These are phyloP conservation scores for Parazoanthus darwini DNA, from an alignment of 92 coral and sea anemone genomes.

Conservation along the genomic window DNA sequence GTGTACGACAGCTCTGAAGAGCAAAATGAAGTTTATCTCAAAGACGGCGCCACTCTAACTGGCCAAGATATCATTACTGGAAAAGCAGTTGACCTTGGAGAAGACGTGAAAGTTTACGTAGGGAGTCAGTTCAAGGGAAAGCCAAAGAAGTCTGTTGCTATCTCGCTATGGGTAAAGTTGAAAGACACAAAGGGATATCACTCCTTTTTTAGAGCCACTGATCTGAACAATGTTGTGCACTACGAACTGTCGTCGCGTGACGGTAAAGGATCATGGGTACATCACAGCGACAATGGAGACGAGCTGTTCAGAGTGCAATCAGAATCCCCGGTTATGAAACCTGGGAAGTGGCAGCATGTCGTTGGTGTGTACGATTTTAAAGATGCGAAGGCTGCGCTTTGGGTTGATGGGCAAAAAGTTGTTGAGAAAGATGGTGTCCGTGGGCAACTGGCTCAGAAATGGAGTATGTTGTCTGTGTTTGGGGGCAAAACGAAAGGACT, in stretches of 20 bases:
- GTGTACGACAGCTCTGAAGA: slow-evolving; percentile 73
- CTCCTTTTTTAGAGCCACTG: slow-evolving; percentile 71
- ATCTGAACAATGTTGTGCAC: slow-evolving; percentile 51
- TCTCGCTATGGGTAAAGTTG: slow-evolving; percentile 80
- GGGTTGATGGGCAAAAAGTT: slow-evolving; percentile 80
- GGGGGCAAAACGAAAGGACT: slow-evolving; percentile 73
- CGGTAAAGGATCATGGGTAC: slow-evolving; percentile 81
- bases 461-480: slow-evolving; percentile 75
- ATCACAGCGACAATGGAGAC: slow-evolving; percentile 65
- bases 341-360: slow-evolving; percentile 78
- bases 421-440: slow-evolving; percentile 48
- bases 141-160: slow-evolving; percentile 78
- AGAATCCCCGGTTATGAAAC: slow-evolving; percentile 57
- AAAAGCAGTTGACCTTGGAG: slow-evolving; percentile 62
- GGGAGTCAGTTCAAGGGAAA: slow-evolving; percentile 73
- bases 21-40: slow-evolving; percentile 67
- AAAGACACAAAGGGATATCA: slow-evolving; percentile 53
- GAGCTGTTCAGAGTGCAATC: slow-evolving; percentile 79
- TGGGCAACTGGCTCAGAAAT: slow-evolving; percentile 69
- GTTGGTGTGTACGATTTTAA: slow-evolving; percentile 64
- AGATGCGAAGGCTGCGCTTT: slow-evolving; percentile 62
- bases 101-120: slow-evolving; percentile 64
- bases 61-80: slow-evolving; percentile 61
- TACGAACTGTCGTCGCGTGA: slow-evolving; percentile 66
- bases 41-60: slow-evolving; percentile 67